These are phyloP conservation scores for Conus canariensis DNA, from an alignment of 2,888 invertebrate genomes.

Conservation along the genomic window DNA sequence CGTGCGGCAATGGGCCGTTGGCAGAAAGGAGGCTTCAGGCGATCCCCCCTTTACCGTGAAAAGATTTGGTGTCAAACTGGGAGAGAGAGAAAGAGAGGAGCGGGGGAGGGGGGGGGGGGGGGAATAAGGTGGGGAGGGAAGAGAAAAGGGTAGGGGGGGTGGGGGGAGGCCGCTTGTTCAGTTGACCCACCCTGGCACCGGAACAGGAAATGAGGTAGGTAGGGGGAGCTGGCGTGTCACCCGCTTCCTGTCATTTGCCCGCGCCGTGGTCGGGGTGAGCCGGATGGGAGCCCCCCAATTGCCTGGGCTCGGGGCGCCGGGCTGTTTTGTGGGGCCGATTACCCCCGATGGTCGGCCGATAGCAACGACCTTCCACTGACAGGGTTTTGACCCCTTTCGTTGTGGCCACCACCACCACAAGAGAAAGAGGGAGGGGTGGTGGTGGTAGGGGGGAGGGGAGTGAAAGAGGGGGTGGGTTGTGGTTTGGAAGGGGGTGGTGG, in stretches of 20 bases:
- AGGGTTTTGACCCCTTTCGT: constrained; percentile 19
- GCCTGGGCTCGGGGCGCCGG: background rate
- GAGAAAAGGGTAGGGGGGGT: too few species aligned
- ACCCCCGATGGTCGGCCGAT: constrained; percentile 8
- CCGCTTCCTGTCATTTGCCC: constrained; percentile 29
- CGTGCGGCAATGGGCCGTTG: background rate
- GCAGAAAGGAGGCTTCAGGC: background rate
- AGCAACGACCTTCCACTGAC: background rate
- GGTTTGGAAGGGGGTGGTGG: too few species aligned
- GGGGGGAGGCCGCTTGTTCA: background rate
- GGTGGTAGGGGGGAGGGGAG: background rate
- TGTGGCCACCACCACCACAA: background rate
- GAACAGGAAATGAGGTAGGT: constrained; percentile 30
- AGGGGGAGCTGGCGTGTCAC: constrained; percentile 18
- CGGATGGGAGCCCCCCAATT: constrained; percentile 26
- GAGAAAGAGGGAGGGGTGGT: background rate
- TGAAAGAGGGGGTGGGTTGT: background rate
- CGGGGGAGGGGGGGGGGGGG: too few species aligned
- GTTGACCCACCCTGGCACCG: constrained; percentile 29
- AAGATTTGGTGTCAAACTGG: background rate
- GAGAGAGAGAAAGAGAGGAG: too few species aligned
- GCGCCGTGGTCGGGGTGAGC: background rate
- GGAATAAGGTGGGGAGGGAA: too few species aligned
- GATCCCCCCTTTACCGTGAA: background rate
- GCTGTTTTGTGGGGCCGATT: constrained; percentile 17